Conservation (phyloP, 2,888 invertebrate genomes). For the Troides helena region DNA sequence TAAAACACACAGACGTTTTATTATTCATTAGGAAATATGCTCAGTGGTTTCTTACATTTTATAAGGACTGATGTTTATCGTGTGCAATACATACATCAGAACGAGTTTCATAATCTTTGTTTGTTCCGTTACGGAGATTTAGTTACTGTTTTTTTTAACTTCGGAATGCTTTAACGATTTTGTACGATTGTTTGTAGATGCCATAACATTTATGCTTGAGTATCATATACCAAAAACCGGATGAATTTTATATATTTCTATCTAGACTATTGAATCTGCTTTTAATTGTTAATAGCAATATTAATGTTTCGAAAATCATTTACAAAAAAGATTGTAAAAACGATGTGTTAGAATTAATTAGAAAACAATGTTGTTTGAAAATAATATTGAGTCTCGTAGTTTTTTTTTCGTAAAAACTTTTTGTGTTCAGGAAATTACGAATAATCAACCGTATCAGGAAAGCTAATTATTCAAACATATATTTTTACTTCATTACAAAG, state of each 20-base stretch:
- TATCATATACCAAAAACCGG: neutral
- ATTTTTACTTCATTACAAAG: conserved; percentile 8
- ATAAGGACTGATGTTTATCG: neutral
- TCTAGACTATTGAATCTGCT: neutral
- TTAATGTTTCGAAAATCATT: neutral
- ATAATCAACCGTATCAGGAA: neutral
- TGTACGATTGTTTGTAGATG: neutral
- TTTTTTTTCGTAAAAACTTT: neutral
- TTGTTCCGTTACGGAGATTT: conserved; percentile 34
- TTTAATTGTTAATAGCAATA: neutral
- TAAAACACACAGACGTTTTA: neutral
- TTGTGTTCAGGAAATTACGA: neutral
- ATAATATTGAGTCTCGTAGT: neutral
- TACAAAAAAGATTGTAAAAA: neutral
- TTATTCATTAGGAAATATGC: neutral
- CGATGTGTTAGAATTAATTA: neutral
- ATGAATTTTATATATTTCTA: neutral
- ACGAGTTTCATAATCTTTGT: conserved; percentile 31
- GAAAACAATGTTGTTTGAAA: neutral
- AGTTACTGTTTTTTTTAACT: conserved; percentile 16
- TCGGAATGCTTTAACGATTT: conserved; percentile 9
- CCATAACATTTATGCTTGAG: neutral
- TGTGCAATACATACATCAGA: conserved; percentile 13
- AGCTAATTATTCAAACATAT: neutral
- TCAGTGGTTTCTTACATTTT: neutral